Conservation (phyloP, 2,113 vertebrate species). For the Pao palembangensis region DNA sequence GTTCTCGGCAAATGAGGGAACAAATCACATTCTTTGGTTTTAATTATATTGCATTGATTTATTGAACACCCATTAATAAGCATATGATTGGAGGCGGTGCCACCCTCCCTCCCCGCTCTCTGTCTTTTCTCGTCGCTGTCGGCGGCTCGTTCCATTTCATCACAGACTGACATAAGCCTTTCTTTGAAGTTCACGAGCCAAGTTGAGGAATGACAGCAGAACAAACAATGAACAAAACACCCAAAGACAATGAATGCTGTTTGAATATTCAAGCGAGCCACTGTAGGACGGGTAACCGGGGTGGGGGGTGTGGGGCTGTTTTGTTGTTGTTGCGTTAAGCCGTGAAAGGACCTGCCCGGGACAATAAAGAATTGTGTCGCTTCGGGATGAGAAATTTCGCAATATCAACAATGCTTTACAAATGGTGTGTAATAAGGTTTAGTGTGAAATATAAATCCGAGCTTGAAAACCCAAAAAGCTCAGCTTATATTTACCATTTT, state of each 20-base stretch:
- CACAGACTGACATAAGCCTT: constrained; percentile 65
- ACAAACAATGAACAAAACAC: constrained; percentile 76
- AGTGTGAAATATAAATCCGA: constrained; percentile 51
- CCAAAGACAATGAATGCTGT: constrained; percentile 66
- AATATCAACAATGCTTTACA: constrained; percentile 66
- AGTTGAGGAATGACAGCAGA: constrained; percentile 67
- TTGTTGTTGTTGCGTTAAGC: constrained; percentile 69
- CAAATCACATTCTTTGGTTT: constrained; percentile 63
- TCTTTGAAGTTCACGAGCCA: constrained; percentile 71
- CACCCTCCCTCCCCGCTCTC: constrained; percentile 13
- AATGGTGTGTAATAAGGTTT: constrained; percentile 65
- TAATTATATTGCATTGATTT: constrained; percentile 74
- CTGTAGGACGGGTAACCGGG: constrained; percentile 44
- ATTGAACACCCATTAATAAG: constrained; percentile 65
- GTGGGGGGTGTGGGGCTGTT: constrained; percentile 13
- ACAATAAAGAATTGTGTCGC: constrained; percentile 72
- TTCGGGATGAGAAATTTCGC: constrained; percentile 60
- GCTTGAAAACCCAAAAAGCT: constrained; percentile 41
- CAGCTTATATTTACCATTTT: constrained; percentile 37
- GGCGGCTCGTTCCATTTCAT: constrained; percentile 60
- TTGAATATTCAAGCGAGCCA: constrained; percentile 71
- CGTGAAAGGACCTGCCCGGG: constrained; percentile 67
- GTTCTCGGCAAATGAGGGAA: constrained; percentile 29
- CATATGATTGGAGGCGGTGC: constrained; percentile 38
- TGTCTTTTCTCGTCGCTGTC: constrained; percentile 13